Base-by-base conservation (phyloP, 2,113 vertebrate genomes). In the Muntiacus reevesi region DNA sequence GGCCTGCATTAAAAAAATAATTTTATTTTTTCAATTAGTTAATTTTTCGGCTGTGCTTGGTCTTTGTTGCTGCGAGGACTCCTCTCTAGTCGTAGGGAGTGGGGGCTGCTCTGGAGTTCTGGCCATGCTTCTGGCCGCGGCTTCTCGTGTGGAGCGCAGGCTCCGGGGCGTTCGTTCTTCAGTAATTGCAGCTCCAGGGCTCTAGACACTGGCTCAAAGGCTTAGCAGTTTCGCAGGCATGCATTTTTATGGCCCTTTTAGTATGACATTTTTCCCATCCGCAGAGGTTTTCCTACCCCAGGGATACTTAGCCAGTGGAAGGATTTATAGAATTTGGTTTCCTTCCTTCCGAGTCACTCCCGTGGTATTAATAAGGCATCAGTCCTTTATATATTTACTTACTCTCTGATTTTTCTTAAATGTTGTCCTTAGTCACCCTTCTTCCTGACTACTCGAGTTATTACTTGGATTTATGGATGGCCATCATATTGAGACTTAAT, bases 351-450 rank as follows among this genome's bases (percentile, higher is more conserved):
- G 4, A 23, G 33, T 71, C 71, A 30, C 33, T 57, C 10, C 6
- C 1, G 1, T 28, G 15, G 30, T 55, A 10, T 54, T 36, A 17
- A 17, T 19, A 19, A 60, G 14, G 25, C 1, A 23, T 62, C 13
- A 23, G 2, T 64, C 33, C 30, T 36, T 71, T n/a, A 59, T 7
- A 59, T 64, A 28, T 30, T 55, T 52, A 7, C 43, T 92, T 15
- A 76, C 13, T 30, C 47, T 84, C 54, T 64, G 71, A 47, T 81
- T 91, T 88, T 94, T 62, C 84, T 74, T 54, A 94, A 78, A 13
- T 45, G n/a, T 91, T 85, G 40, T 17, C 36, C 50, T 87, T 83
- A 60, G 43, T 76, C 43, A 54, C 13, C 7, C 25, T 87, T 21
- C 3, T 7, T 76, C 16, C 5, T 50, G 14, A 88, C 3, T 82